phyloP scores from a whole-genome alignment of 2,797 vertebrate species.

The Mus caroli region DNA sequence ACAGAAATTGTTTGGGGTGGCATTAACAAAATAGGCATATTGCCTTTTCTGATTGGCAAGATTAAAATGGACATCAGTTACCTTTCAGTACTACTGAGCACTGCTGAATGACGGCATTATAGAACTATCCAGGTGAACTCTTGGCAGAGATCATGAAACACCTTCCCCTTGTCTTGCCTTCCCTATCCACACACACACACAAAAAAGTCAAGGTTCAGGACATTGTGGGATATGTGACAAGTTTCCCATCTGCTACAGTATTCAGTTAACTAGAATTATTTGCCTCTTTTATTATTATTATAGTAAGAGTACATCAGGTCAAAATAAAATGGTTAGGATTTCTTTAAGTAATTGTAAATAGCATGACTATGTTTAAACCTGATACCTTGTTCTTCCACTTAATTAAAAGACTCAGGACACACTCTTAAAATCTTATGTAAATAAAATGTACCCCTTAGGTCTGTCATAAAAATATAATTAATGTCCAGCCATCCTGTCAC shows the following conservation, averaged over 20 bases:
- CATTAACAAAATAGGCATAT: background rate
- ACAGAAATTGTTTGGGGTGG: slow-evolving; percentile 56
- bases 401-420: background rate
- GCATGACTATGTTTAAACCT: background rate
- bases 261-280: background rate
- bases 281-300: background rate
- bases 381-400: background rate
- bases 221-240: background rate
- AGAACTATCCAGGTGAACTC: background rate
- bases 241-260: background rate
- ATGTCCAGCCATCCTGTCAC: background rate
- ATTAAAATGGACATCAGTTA: background rate
- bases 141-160: background rate
- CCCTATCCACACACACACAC: background rate
- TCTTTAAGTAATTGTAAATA: background rate
- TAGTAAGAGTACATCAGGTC: background rate
- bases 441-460: background rate
- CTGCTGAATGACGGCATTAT: background rate
- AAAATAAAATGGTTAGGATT: background rate
- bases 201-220: background rate
- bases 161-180: background rate
- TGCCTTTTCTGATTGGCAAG: slow-evolving; percentile 62
- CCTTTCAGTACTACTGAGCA: slow-evolving; percentile 16
- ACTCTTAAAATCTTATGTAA: background rate
- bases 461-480: background rate